Evolutionary conservation across 2,797 vertebrate genomes (phyloP).

Genomic region (Melopsittacus undulatus): DNA sequence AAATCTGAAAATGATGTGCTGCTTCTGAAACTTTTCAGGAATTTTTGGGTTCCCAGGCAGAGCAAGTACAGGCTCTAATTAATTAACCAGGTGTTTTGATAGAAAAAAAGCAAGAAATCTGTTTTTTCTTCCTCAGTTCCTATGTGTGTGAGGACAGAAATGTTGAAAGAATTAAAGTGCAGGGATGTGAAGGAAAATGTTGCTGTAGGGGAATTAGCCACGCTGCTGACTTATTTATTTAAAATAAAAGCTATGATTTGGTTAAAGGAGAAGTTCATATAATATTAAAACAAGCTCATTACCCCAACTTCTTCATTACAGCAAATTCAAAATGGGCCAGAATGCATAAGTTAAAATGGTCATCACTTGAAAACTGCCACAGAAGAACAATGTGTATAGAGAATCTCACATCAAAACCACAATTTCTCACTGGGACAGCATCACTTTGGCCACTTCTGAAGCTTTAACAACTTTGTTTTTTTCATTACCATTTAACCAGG

Average conservation of each 20-base stretch:
- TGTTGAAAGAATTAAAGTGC: not conserved
- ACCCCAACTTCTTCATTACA: not conserved
- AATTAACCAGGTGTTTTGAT: not conserved
- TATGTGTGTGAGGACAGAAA: not conserved
- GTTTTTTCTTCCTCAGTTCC: not conserved
- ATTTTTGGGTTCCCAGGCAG: not conserved
- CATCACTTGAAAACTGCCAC: not conserved
- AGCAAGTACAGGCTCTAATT: not conserved
- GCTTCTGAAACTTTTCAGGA: not conserved
- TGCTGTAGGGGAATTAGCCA: not conserved
- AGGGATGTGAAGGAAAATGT: not conserved
- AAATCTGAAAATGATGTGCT: not conserved
- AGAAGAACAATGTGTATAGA: not conserved
- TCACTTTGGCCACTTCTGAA: not conserved
- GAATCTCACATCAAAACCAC: not conserved
- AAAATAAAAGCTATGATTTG: not conserved
- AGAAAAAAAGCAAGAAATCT: not conserved
- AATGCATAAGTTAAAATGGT: not conserved
- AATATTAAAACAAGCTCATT: not conserved
- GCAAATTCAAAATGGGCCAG: not conserved
- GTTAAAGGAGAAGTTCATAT: not conserved
- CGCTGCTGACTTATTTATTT: not conserved
- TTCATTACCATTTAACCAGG: constrained; percentile 26
- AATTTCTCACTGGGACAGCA: not conserved
- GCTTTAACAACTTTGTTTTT: constrained; percentile 32